Evolutionary conservation across 2,113 vertebrate genomes (phyloP).

Genomic region (Synchiropus splendidus): DNA sequence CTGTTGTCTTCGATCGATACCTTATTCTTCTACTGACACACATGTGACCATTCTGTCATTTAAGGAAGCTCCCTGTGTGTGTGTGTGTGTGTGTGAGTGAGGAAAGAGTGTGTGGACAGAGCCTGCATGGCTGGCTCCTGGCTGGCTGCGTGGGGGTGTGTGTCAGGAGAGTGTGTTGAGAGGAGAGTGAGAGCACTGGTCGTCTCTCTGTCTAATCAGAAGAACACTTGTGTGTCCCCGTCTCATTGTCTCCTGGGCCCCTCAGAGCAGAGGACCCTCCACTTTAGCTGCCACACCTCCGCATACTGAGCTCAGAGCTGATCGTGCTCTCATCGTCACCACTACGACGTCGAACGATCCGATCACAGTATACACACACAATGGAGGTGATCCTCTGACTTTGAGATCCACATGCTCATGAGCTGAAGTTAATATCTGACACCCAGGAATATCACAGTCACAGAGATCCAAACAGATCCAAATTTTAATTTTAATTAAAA

Average conservation of each 20-base stretch:
- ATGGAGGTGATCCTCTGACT: too few relatives aligned
- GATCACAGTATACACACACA: too few relatives aligned
- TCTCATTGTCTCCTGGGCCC: constrained; percentile 65
- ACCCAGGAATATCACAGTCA: too few relatives aligned
- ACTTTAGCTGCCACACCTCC: constrained; percentile 31
- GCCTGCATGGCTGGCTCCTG: constrained; percentile 45
- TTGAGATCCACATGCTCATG: too few relatives aligned
- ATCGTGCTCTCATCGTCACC: constrained; percentile 3
- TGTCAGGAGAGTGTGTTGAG: constrained; percentile 65
- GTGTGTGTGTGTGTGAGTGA: constrained; percentile 14
- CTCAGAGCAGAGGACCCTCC: constrained; percentile 34
- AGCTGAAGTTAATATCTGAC: too few relatives aligned
- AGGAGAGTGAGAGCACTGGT: constrained; percentile 45
- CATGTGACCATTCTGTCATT: too few relatives aligned
- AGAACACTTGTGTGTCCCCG: constrained; percentile 66
- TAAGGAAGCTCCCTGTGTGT: too few relatives aligned
- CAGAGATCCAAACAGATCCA: too few relatives aligned
- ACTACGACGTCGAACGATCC: too few relatives aligned
- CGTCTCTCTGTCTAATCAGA: constrained; percentile 64
- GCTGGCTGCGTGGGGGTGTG: constrained; percentile 43
- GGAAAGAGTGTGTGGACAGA: constrained; percentile 5
- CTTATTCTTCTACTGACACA: too few relatives aligned
- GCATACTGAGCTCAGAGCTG: constrained; percentile 27
- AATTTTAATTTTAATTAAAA: too few relatives aligned
- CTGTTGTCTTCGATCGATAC: too few relatives aligned